These are phyloP conservation scores for Cynopterus sphinx DNA, from an alignment of 2,797 vertebrate species.

Conservation along the genomic window DNA sequence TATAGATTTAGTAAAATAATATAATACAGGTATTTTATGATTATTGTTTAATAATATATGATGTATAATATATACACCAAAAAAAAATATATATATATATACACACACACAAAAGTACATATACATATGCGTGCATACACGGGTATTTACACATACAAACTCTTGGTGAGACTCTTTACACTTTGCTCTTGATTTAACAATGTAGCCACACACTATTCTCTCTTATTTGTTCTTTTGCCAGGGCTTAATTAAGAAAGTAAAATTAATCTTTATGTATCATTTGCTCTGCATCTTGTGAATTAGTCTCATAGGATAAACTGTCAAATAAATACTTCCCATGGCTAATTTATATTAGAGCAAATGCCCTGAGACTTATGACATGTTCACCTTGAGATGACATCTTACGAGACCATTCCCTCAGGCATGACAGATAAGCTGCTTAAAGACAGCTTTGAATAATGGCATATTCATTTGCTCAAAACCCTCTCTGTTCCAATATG, in stretches of 20 bases:
- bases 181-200: background rate
- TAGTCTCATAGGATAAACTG: slow-evolving; percentile 62
- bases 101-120: background rate
- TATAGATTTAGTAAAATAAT: background rate
- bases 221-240: background rate
- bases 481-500: slow-evolving; percentile 58
- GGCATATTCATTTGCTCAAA: slow-evolving; percentile 62
- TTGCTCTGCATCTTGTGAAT: slow-evolving; percentile 24
- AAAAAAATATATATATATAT: background rate
- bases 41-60: background rate
- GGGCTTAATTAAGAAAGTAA: background rate
- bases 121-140: background rate
- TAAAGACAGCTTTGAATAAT: slow-evolving; percentile 69
- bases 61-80: background rate
- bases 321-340: slow-evolving; percentile 37
- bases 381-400: slow-evolving; percentile 73
- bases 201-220: background rate
- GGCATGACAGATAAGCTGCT: slow-evolving; percentile 38
- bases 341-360: slow-evolving; percentile 74
- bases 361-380: slow-evolving; percentile 62
- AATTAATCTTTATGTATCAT: slow-evolving; percentile 15
- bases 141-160: background rate
- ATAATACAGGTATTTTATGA: background rate
- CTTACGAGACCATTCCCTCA: slow-evolving; percentile 39
- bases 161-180: background rate